Percentiles rank a stretch among this genome's conserved stretches.
Evolutionary conservation across 2,888 invertebrate genomes (phyloP).

Genomic region (Teleogryllus oceanicus): DNA sequence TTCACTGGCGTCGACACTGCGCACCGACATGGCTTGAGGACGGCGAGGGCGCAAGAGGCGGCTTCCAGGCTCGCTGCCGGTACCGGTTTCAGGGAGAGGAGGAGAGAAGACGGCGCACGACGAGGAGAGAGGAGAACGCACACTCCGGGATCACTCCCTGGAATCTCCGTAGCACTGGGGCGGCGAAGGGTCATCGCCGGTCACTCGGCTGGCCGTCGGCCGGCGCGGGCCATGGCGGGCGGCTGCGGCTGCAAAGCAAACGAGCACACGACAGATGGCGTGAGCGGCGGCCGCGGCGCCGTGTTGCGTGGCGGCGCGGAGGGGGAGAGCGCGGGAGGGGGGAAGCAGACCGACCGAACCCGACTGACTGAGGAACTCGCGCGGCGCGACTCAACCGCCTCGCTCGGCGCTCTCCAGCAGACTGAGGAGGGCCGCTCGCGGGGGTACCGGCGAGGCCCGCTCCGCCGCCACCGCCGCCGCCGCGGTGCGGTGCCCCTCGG

Average conservation of each 20-base stretch:
- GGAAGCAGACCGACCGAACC: constrained; percentile 19
- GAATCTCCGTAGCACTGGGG: background rate
- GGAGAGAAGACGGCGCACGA: background rate
- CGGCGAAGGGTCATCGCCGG: too few relatives aligned
- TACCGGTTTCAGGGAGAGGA: background rate
- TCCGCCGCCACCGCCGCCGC: constrained; percentile 24
- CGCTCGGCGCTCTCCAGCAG: constrained; percentile 21
- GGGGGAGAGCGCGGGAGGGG: constrained; percentile 5
- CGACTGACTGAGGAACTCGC: constrained; percentile 19
- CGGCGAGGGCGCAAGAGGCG: background rate
- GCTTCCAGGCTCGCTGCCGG: too few relatives aligned
- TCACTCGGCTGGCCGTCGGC: too few relatives aligned
- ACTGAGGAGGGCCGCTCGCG: constrained; percentile 12
- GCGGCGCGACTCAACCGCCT: background rate
- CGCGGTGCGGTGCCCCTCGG: constrained; percentile 30
- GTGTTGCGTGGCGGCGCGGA: constrained; percentile 21
- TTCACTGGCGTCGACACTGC: background rate
- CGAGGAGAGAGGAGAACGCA: background rate
- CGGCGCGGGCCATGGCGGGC: too few relatives aligned
- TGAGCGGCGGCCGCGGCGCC: background rate
- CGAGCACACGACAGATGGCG: too few relatives aligned
- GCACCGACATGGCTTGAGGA: background rate
- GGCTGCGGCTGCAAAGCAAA: too few relatives aligned
- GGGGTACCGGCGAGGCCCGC: constrained; percentile 11
- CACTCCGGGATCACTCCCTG: background rate